These are phyloP conservation scores for Piscicola geometra DNA, from an alignment of 2,888 invertebrate genomes.

Conservation along the genomic window DNA sequence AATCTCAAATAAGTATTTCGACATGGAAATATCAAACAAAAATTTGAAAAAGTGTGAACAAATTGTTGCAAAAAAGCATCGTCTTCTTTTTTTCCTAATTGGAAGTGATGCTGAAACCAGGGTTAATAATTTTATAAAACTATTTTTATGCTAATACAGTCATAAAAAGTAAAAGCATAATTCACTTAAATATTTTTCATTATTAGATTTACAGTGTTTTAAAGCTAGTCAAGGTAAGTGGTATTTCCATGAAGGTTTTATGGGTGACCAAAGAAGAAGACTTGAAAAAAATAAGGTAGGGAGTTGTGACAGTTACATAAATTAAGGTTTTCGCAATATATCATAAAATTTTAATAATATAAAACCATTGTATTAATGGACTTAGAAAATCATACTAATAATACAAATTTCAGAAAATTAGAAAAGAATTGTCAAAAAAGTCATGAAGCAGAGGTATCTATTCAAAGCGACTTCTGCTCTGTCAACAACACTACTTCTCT, in stretches of 20 bases:
- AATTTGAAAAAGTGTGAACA: background rate
- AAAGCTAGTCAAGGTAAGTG: background rate
- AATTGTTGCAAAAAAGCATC: background rate
- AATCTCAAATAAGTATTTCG: too few relatives aligned
- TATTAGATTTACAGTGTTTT: background rate
- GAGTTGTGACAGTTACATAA: too few relatives aligned
- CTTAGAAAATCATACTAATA: too few relatives aligned
- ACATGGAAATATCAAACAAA: too few relatives aligned
- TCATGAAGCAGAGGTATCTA: background rate
- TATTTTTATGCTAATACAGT: background rate
- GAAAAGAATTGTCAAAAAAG: background rate
- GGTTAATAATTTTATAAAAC: background rate
- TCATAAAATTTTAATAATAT: too few relatives aligned
- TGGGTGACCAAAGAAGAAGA: background rate
- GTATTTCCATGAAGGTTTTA: background rate
- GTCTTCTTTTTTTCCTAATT: background rate
- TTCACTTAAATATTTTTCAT: too few relatives aligned
- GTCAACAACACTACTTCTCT: slow-evolving; percentile 5
- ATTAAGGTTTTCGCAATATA: too few relatives aligned
- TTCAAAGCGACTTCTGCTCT: background rate
- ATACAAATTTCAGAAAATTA: background rate
- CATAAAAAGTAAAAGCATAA: too few relatives aligned
- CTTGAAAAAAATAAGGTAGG: background rate
- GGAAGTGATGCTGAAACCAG: background rate
- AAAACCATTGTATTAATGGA: too few relatives aligned